These are phyloP conservation scores for Siniperca undulata DNA, from an alignment of 2,797 vertebrate genomes.

Conservation along the genomic window DNA sequence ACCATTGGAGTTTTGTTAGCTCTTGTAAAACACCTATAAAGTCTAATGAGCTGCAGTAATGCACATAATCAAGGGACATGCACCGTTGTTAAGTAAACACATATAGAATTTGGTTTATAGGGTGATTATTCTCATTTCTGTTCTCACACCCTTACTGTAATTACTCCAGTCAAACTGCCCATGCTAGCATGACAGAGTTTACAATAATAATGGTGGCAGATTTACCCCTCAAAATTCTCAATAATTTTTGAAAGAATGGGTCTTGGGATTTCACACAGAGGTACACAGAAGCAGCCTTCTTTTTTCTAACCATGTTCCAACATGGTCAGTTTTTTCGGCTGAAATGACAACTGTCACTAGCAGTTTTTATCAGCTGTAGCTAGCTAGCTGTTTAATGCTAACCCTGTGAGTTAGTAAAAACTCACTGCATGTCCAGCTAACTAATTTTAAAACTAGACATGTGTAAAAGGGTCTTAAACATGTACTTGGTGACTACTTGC, in stretches of 20 bases:
- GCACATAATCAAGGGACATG: constrained; percentile 26
- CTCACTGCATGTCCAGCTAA: background rate
- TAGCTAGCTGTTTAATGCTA: too few species aligned
- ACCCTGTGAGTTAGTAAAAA: too few species aligned
- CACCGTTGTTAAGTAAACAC: constrained; percentile 21
- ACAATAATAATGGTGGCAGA: background rate
- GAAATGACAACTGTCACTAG: too few species aligned
- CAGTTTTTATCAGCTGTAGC: too few species aligned
- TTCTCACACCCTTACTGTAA: background rate
- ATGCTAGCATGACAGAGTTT: background rate
- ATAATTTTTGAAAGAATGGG: background rate
- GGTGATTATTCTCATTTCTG: constrained; percentile 18
- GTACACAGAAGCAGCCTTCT: too few species aligned
- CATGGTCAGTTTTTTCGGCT: too few species aligned
- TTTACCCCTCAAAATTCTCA: background rate
- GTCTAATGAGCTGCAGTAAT: constrained; percentile 45
- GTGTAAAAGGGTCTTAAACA: background rate
- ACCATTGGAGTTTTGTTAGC: constrained; percentile 7
- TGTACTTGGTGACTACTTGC: background rate
- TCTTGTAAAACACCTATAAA: constrained; percentile 45
- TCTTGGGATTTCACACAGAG: too few species aligned
- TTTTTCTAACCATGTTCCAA: too few species aligned
- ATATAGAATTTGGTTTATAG: constrained; percentile 19
- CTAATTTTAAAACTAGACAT: background rate
- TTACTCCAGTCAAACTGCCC: background rate